Percentiles rank a stretch among this genome's conserved stretches.
phyloP scores from a whole-genome alignment of 2,888 invertebrate species.

The Crioceris asparagi region DNA sequence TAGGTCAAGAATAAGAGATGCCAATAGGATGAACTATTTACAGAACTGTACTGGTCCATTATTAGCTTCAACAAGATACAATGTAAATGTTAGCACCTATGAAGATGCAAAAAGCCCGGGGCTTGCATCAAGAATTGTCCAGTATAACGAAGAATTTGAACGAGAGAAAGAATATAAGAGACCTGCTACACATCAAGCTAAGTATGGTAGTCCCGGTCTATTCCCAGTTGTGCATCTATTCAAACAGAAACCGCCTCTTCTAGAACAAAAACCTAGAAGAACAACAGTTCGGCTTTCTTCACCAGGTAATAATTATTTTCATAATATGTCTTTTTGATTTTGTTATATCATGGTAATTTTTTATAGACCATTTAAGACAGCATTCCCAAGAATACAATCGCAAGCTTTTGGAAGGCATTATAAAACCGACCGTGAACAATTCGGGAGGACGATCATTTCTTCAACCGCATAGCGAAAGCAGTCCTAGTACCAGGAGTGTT shows the following conservation, averaged over 20 bases:
- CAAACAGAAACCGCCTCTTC: conserved; percentile 35
- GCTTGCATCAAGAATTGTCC: conserved; percentile 39
- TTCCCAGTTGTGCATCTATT: conserved; percentile 43
- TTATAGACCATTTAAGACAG: conserved; percentile 20
- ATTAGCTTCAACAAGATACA: conserved; percentile 38
- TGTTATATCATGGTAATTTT: background rate
- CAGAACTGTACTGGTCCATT: conserved; percentile 32
- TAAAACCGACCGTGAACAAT: conserved; percentile 14
- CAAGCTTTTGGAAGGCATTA: conserved; percentile 23
- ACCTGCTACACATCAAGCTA: conserved; percentile 30
- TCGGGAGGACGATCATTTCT: conserved; percentile 4
- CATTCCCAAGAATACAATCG: conserved; percentile 23
- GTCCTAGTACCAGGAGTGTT: conserved; percentile 38
- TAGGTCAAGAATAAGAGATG: conserved; percentile 11
- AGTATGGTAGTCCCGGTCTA: conserved; percentile 38
- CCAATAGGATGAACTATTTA: conserved; percentile 15
- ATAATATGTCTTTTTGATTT: background rate
- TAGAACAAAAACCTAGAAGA: conserved; percentile 28
- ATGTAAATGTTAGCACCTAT: conserved; percentile 39
- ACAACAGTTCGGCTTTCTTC: conserved; percentile 27
- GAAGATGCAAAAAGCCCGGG: conserved; percentile 45
- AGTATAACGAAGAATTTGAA: conserved; percentile 38
- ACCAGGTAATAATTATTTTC: conserved; percentile 11
- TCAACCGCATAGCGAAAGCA: conserved; percentile 8
- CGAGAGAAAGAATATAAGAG: conserved; percentile 14